phyloP scores from a whole-genome alignment of 2,797 vertebrate species.

The Trachurus trachurus region DNA sequence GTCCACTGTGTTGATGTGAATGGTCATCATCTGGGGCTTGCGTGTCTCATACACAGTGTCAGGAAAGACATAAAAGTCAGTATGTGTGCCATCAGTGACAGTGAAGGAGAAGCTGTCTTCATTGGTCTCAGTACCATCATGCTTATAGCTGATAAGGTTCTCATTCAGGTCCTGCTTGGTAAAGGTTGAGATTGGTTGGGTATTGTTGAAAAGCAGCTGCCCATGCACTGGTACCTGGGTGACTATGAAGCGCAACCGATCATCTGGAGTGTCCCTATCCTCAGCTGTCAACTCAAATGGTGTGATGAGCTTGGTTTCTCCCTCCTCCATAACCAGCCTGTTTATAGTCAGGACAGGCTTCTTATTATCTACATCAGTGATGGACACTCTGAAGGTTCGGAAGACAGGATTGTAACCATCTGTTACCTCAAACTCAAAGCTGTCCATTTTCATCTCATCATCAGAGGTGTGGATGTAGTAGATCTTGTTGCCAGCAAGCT shows the following conservation, averaged over 20 bases:
- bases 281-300: slow-evolving; percentile 91
- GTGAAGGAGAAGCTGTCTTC: slow-evolving; percentile 93
- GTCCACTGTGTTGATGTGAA: slow-evolving; percentile 88
- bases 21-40: slow-evolving; percentile 90
- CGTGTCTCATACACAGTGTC: slow-evolving; percentile 87
- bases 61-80: slow-evolving; percentile 90
- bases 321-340: slow-evolving; percentile 87
- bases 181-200: slow-evolving; percentile 85
- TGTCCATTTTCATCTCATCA: slow-evolving; percentile 92
- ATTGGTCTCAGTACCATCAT: slow-evolving; percentile 86
- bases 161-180: slow-evolving; percentile 91
- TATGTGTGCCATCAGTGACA: slow-evolving; percentile 90
- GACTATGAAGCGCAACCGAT: slow-evolving; percentile 86
- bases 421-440: slow-evolving; percentile 92
- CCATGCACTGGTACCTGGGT: slow-evolving; percentile 90
- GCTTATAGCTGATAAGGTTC: slow-evolving; percentile 90
- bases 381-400: slow-evolving; percentile 89
- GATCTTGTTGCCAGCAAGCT: slow-evolving; percentile 91
- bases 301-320: slow-evolving; percentile 89
- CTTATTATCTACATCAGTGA: slow-evolving; percentile 91
- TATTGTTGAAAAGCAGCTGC: slow-evolving; percentile 89
- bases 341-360: slow-evolving; percentile 90
- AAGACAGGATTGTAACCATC: slow-evolving; percentile 90
- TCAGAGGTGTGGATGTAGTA: slow-evolving; percentile 91
- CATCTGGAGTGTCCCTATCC: slow-evolving; percentile 89